Base-by-base conservation (phyloP, 2,888 invertebrate species). In the Aphodius sticticus region DNA sequence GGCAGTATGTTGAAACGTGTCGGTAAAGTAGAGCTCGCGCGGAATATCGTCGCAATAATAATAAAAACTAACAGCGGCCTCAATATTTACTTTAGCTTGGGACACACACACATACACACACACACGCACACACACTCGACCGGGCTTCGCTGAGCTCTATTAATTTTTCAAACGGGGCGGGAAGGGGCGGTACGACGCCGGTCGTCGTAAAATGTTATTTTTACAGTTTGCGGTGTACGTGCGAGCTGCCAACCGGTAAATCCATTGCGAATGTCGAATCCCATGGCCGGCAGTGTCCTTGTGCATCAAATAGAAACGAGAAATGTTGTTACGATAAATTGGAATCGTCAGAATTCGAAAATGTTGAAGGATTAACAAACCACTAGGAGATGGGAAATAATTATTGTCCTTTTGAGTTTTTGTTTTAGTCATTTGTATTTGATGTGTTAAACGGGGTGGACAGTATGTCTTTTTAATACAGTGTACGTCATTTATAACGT, bases 211-310 rank as follows among this genome's bases (percentile, higher is more conserved):
- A 74, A 74, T 37, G 74, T 35, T 74, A 74, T 74, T 74, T 74
- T 74, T 74, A 74, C 74, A 74, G 74, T 74, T 74, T 74, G 74
- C 74, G 26, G 74, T 36, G 35, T 74, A 74, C 74, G 74, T 74
- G 74, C 6, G 74, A 74, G 26, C 37, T 7, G 74, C n/a, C 35
- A 6, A 12, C 36, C n/a, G n/a, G 36, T 26, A 74, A 74, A 74
- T 74, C 74, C 74, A 74, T 37, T 14, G 74, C n/a, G 35, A 74
- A 74, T 37, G 74, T 74, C 74, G 37, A 74, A 35, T 74, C 74
- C 74, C 74, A 74, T 37, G 35, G 36, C n/a, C 74, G 53, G 26
- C 3, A 1, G 26, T 26, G 26, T 26, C 26, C 26, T 26, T 26
- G 26, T 3, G 26, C 2, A 26, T 26, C 26, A 26, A 26, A 26